Percentiles rank a stretch among this genome's conserved stretches.
Evolutionary conservation across 2,888 invertebrate species (phyloP).

Genomic region (Drosophila anceps): DNA sequence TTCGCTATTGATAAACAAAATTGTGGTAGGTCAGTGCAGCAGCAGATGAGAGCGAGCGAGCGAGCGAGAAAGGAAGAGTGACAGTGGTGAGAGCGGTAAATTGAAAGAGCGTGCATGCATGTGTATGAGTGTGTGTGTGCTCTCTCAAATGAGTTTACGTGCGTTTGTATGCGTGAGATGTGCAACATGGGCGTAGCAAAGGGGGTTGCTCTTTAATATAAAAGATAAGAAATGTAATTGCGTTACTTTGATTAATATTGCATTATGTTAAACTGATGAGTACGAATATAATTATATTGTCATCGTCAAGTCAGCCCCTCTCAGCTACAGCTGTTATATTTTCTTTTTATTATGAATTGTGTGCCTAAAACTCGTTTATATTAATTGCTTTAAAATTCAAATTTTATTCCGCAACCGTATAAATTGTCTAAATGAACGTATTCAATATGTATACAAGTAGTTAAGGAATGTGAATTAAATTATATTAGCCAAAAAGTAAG

Average conservation of each 20-base stretch:
- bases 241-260: background rate
- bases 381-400: constrained; percentile 1
- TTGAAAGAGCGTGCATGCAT: background rate
- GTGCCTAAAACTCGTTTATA: background rate
- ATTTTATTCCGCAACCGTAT: constrained; percentile 54
- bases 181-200: constrained; percentile 7
- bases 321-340: background rate
- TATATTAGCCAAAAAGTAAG: constrained; percentile 5
- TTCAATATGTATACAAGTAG: background rate
- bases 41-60: background rate
- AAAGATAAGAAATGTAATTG: background rate
- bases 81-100: constrained; percentile 6
- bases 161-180: background rate
- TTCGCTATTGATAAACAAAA: constrained; percentile 2
- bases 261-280: background rate
- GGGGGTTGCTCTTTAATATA: background rate
- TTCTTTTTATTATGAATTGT: background rate
- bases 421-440: constrained; percentile 8
- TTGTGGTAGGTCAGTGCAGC: constrained; percentile 40
- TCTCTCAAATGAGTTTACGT: background rate
- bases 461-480: constrained; percentile 8
- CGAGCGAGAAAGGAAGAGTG: constrained; percentile 6
- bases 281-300: background rate
- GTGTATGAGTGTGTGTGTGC: constrained; percentile 2
- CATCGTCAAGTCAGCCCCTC: background rate